Base-by-base conservation (phyloP, 2,888 invertebrate genomes). In the Dugesia japonica region DNA sequence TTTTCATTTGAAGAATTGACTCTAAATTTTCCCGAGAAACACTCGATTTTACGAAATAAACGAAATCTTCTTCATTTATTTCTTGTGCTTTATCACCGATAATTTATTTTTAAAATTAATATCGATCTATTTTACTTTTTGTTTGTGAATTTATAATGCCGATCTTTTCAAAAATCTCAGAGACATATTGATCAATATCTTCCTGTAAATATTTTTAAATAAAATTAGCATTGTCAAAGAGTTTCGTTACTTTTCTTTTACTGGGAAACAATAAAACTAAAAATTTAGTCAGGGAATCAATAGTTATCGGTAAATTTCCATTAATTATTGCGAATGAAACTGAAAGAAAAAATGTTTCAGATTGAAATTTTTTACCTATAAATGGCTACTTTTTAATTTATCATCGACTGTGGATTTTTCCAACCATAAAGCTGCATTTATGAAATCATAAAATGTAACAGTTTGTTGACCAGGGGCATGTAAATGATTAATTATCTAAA, bases 371-470 rank as follows among this genome's bases (percentile, higher is more conserved):
- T 71, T 15, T 13, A 15, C 71, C n/a, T n/a, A n/a, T n/a, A 71
- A 26, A 23, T 13, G 71, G 20, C 17, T n/a, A 71, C 71, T 26
- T 28, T 27, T 13, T 26, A 75, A 23, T 26, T 75, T 71, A 26
- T 71, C 71, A 7, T 42, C 28, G 1, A n/a, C 15, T 15, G 71
- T 28, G 17, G 81, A 80, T 26, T 78, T 80, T 76, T 83, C 82
- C 77, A 80, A 80, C 83, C 83, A 83, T 73, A 82, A 82, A 75
- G 83, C 77, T 13, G 81, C 82, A 75, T 81, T 79, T 1, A 82
- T 79, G 75, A 82, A 83, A 38, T 82, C 81, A 77, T 83, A 81
- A 81, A 83, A 83, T 27, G 81, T 80, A 1, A 56, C 20, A 83
- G 79, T 26, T 79, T 80, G 74, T 81, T 81, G 77, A 81, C 79